Base-by-base conservation (phyloP, 2,888 invertebrate genomes). In the Tenthredo amoena region DNA sequence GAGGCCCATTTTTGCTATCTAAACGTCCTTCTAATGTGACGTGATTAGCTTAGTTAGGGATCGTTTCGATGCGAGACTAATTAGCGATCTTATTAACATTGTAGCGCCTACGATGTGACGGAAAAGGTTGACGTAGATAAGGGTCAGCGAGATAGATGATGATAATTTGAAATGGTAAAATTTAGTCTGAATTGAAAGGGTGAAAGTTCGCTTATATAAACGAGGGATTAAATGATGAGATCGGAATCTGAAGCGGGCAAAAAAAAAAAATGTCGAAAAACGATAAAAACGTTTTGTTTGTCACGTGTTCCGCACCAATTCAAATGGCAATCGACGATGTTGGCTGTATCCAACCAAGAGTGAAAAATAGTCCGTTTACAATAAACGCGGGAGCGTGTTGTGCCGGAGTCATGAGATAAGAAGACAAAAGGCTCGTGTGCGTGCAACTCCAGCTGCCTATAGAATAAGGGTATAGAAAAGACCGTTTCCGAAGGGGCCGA, bases 321-420 rank as follows among this genome's bases (percentile, higher is more conserved):
- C 43, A 26, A 74, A 40, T 26, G 74, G 26, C n/a, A 74, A 74
- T 74, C 74, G 26, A n/a, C 40, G 74, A 47, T 12, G 43, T 10
- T 40, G 9, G 31, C 40, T 21, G 26, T 43, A 43, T 43, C 43
- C 40, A 40, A 40, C 43, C 43, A 43, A 26, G 74, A 43, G 40
- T 74, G 74, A 43, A 43, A 21, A 43, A 74, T 55, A 40, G 77
- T 31, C 77, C 26, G 55, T 31, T 55, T 31, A 77, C 31, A 77
- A 50, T 34, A 55, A 55, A 55, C 55, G 50, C 50, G 26, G 34
- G 81, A 81, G 81, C 58, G 81, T 81, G 81, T 81, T 81, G 58
- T 62, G 62, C 58, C 58, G 58, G 40, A 58, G 81, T 81, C 81
- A 40, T 40, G 81, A 81, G 81, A 81, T 81, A 81, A 81, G 81